Percentiles rank a stretch among this genome's conserved stretches.
These are phyloP conservation scores for Diabrotica balteata DNA, from an alignment of 2,888 invertebrate species.

Conservation along the genomic window DNA sequence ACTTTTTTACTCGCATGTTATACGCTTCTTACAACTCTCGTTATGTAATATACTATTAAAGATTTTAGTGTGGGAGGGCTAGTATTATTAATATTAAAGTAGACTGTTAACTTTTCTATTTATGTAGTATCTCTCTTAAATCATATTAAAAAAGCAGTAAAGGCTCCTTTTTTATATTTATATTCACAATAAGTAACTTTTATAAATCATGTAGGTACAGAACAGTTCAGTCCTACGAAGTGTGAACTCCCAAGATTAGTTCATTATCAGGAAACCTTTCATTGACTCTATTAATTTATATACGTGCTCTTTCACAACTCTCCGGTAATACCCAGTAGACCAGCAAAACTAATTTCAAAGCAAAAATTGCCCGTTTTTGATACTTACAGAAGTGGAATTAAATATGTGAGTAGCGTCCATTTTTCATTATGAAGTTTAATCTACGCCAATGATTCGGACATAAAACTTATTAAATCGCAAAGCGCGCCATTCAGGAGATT, in stretches of 20 bases:
- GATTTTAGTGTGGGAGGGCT: too few species aligned
- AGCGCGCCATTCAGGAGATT: slow-evolving; percentile 54
- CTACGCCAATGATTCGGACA: slow-evolving; percentile 45
- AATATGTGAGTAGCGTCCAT: slow-evolving; percentile 50
- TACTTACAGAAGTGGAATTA: slow-evolving; percentile 39
- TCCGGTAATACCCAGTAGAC: slow-evolving; percentile 27
- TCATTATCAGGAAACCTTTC: slow-evolving; percentile 24
- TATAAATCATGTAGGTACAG: background rate
- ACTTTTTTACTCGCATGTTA: too few species aligned
- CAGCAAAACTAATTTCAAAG: slow-evolving; percentile 32
- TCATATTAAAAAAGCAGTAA: too few species aligned
- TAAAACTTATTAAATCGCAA: slow-evolving; percentile 45
- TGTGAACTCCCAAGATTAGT: slow-evolving; percentile 21
- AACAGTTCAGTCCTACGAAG: background rate
- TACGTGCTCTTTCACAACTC: slow-evolving; percentile 23
- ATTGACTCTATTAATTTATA: slow-evolving; percentile 26
- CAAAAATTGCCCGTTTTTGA: slow-evolving; percentile 33
- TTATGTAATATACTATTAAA: too few species aligned
- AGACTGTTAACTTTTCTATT: too few species aligned
- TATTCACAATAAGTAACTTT: background rate
- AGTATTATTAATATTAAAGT: too few species aligned
- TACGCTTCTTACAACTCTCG: too few species aligned
- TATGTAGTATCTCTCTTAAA: too few species aligned
- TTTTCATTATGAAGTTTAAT: slow-evolving; percentile 54
- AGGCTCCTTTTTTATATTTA: background rate